phyloP scores from a whole-genome alignment of 2,113 vertebrate species.

The Blennius ocellaris region DNA sequence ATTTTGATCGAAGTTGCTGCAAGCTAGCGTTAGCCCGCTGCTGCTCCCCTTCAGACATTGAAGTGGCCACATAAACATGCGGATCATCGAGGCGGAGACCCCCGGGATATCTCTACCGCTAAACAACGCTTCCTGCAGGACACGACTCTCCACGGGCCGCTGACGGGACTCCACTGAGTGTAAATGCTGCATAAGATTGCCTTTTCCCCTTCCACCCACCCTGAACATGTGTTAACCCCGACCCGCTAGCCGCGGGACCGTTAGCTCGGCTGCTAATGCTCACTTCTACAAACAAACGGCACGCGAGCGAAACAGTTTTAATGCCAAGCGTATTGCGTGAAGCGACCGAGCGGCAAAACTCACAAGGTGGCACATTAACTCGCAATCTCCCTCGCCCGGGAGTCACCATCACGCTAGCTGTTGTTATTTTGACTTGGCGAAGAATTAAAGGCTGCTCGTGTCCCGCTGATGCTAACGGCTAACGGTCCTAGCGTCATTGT shows the following conservation, averaged over 20 bases:
- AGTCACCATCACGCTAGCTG: not conserved
- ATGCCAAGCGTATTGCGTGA: not conserved
- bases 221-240: slow-evolving; percentile 61
- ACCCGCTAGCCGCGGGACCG: slow-evolving; percentile 35
- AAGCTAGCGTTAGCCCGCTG: slow-evolving; percentile 72
- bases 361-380: not conserved
- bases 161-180: slow-evolving; percentile 72
- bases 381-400: no score
- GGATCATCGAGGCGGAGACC: slow-evolving; percentile 77
- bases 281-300: slow-evolving; percentile 75
- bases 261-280: slow-evolving; percentile 41
- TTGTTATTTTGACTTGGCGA: not conserved
- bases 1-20: slow-evolving; percentile 68
- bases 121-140: slow-evolving; percentile 61
- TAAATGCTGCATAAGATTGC: slow-evolving; percentile 56
- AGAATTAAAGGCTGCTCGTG: not conserved
- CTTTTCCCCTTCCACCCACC: slow-evolving; percentile 1
- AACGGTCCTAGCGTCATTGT: no score
- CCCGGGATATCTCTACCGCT: slow-evolving; percentile 68
- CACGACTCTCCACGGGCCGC: slow-evolving; percentile 77
- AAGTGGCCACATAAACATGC: slow-evolving; percentile 80
- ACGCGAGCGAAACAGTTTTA: slow-evolving; percentile 41
- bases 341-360: not conserved
- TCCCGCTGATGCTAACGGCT: no score
- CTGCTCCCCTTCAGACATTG: slow-evolving; percentile 59